Conservation (phyloP, 2,797 vertebrate genomes). For the Poeciliopsis gracilis region DNA sequence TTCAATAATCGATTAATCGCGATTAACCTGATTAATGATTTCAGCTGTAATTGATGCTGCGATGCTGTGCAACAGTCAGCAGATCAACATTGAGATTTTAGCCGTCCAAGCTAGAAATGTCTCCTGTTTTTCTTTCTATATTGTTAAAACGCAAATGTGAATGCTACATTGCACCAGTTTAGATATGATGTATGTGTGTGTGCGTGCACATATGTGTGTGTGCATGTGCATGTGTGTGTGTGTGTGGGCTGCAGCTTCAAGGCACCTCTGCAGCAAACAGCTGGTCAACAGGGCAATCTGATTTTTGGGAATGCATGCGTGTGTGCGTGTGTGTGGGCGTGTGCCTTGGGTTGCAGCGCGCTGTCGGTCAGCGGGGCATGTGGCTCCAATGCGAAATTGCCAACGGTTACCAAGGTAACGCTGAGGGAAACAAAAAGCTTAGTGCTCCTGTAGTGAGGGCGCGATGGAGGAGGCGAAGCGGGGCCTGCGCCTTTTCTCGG, state of each 20-base stretch:
- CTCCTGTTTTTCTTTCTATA: background rate
- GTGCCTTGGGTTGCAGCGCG: conserved; percentile 61
- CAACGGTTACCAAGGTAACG: conserved; percentile 76
- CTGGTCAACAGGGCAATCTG: conserved; percentile 59
- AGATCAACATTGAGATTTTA: background rate
- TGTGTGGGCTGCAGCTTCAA: conserved; percentile 54
- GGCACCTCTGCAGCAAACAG: conserved; percentile 41
- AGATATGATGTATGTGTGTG: background rate
- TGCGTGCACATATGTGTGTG: conserved; percentile 40
- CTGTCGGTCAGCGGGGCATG: conserved; percentile 79
- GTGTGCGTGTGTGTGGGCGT: conserved; percentile 63
- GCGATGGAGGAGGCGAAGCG: conserved; percentile 60
- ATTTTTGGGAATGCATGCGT: conserved; percentile 24
- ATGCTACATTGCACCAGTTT: background rate
- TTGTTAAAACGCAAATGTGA: background rate
- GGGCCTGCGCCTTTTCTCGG: conserved; percentile 58
- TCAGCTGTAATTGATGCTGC: background rate
- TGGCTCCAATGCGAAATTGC: conserved; percentile 73
- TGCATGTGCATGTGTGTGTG: conserved; percentile 59
- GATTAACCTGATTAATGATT: too few species aligned
- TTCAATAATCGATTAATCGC: too few species aligned
- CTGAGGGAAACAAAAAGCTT: conserved; percentile 76
- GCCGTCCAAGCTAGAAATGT: background rate
- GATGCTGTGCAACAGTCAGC: background rate
- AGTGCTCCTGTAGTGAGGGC: conserved; percentile 61